phyloP scores from a whole-genome alignment of 2,888 invertebrate species.

The Linnaemya vulpina region DNA sequence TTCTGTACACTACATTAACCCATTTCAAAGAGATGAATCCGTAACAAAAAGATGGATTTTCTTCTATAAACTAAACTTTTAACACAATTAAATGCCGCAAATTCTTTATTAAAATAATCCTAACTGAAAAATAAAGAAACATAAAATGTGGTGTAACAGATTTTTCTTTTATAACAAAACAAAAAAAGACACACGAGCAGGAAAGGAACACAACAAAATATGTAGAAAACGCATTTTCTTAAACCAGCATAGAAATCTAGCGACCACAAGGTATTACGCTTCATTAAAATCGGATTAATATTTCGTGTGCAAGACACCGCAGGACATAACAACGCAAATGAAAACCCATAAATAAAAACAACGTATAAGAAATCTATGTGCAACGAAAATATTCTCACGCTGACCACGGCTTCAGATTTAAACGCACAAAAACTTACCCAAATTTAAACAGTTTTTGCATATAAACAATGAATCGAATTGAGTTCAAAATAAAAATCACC shows the following conservation, averaged over 20 bases:
- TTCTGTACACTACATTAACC: conserved; percentile 6
- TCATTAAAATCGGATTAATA: conserved; percentile 83
- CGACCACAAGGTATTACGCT: conserved; percentile 82
- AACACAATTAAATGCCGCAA: conserved; percentile 14
- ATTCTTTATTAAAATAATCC: conserved; percentile 33
- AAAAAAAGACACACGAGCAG: background rate
- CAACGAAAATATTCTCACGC: conserved; percentile 77
- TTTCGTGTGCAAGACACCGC: conserved; percentile 68
- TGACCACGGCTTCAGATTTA: conserved; percentile 73
- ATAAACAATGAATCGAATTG: conserved; percentile 48
- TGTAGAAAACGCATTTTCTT: conserved; percentile 13
- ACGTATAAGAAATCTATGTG: conserved; percentile 8
- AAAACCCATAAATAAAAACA: background rate
- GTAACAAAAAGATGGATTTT: conserved; percentile 31
- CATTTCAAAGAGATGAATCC: conserved; percentile 38
- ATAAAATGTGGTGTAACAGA: conserved; percentile 47
- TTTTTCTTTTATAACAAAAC: background rate
- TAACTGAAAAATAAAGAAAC: conserved; percentile 16
- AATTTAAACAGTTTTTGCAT: conserved; percentile 74
- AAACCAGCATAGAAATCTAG: conserved; percentile 54
- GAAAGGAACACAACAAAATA: conserved; percentile 7
- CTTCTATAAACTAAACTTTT: conserved; percentile 51
- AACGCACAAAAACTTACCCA: conserved; percentile 51
- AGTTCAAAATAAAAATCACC: conserved; percentile 65
- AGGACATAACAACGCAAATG: conserved; percentile 66